A percentile compares a stretch with the other conserved stretches of the same genome.
These are phyloP conservation scores for Uropetala carovei DNA, from an alignment of 2,888 invertebrate genomes.

Conservation along the genomic window DNA sequence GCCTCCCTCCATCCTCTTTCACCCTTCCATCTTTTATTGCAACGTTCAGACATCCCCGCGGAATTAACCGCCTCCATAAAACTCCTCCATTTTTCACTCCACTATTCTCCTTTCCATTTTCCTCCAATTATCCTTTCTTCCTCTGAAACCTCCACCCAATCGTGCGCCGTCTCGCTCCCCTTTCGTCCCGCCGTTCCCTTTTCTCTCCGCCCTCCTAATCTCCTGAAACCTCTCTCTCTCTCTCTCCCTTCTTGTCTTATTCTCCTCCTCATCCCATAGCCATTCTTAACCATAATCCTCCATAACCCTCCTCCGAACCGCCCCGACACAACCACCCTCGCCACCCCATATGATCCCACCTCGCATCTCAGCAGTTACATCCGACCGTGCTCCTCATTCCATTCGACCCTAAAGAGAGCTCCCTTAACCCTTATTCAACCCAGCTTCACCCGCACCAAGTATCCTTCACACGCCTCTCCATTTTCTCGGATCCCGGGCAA, in stretches of 20 bases:
- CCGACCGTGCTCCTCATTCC: not conserved
- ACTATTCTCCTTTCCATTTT: slow-evolving; percentile 2
- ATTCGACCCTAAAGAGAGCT: not conserved
- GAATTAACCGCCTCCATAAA: slow-evolving; percentile 35
- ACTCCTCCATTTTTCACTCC: slow-evolving; percentile 10
- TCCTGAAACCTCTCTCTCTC: not conserved
- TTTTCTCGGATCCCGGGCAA: not conserved
- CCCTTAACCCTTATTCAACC: not conserved
- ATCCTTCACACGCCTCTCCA: not conserved
- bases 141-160: not conserved
- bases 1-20: slow-evolving; percentile 1
- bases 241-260: not conserved
- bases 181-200: not conserved
- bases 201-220: not conserved
- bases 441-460: not conserved
- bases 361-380: not conserved
- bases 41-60: slow-evolving; percentile 28
- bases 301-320: not conserved
- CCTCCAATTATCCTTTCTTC: not conserved
- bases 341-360: not conserved
- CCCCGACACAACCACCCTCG: too few relatives aligned
- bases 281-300: slow-evolving; percentile 6
- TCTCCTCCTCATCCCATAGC: not conserved
- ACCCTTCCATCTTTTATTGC: slow-evolving; percentile 4
- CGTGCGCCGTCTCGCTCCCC: not conserved